A percentile compares a stretch with the other conserved stretches of the same genome.
Conservation (phyloP, 2,888 invertebrate genomes). For the Brachyptera risi region DNA sequence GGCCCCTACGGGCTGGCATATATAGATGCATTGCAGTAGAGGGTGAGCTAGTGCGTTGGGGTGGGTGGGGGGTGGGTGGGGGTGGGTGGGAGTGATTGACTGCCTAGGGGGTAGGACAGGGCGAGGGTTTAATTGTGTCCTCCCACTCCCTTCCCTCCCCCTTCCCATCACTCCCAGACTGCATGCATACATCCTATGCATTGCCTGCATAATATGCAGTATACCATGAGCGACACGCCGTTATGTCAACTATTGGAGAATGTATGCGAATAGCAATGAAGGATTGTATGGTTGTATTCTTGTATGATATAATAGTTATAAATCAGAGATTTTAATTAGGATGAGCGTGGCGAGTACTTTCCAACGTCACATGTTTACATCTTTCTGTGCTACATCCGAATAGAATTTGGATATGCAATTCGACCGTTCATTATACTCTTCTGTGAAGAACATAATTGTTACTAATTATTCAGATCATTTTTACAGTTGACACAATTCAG, state of each 20-base stretch:
- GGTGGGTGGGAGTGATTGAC: conserved; percentile 5
- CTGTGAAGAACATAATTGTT: no score
- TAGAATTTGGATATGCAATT: no score
- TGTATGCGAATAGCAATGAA: not conserved
- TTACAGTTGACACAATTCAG: no score
- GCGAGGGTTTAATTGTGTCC: conserved; percentile 15
- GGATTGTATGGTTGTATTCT: not conserved
- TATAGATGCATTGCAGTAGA: conserved; percentile 1
- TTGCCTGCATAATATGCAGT: not conserved
- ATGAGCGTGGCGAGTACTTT: no score
- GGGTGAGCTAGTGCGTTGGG: not conserved
- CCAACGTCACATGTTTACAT: no score
- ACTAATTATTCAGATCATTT: no score
- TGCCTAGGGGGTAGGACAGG: not conserved
- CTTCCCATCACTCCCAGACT: not conserved
- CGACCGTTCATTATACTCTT: no score
- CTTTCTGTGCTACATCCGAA: no score
- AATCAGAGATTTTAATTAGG: no score
- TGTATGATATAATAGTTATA: no score
- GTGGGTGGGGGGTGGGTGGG: not conserved
- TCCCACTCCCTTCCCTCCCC: no score
- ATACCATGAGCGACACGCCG: not conserved
- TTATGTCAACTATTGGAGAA: not conserved
- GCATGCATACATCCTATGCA: not conserved
- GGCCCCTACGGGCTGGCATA: not conserved